Evolutionary conservation across 2,797 vertebrate species (phyloP), one percentile per base, ranked within the genome.

Genomic region (Neosilurus hyrtlii): DNA sequence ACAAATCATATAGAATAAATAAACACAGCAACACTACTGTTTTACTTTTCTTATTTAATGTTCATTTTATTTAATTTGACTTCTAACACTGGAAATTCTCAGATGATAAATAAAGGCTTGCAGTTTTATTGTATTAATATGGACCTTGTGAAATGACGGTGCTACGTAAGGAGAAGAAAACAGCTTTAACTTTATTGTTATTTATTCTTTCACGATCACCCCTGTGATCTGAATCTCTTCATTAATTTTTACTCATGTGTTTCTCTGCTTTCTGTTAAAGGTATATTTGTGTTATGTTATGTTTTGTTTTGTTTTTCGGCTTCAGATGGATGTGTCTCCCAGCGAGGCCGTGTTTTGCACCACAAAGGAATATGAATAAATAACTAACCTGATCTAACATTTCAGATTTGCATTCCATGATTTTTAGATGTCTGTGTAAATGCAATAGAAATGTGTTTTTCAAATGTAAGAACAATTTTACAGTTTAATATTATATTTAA

Each of bases 11-110:
- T 74, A 37, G 24, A 70, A 43, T 51, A 85, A 59, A 86, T 85
- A 66, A 65, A 80, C 70, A 88, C 88, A 88, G 87, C 72, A 86
- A 87, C 77, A 66, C 68, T 88, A 82, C 88, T 85, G 88, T 86
- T 74, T 87, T 88, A 14, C 79, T 89, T 84, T 85, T 89, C 87
- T 89, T 73, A 80, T 87, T 56, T 91, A 90, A 91, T 91, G 91
- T 88, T 90, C 88, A 85, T 83, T 80, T 37, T 89, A 90, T 93
- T 91, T 91, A 92, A 93, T 89, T 85, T 91, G 83, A 89, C 81
- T 90, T 84, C 87, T 91, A 93, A 94, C 94, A 94, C 94, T 95
- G 93, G 93, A 94, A 91, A 86, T 87, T 87, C 77, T 86, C 74
- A 75, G 83, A 84, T 26, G 83, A 83, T 67, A 82, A 83, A 89